phyloP scores from a whole-genome alignment of 2,888 invertebrate genomes.

The Leptodirus hochenwartii region DNA sequence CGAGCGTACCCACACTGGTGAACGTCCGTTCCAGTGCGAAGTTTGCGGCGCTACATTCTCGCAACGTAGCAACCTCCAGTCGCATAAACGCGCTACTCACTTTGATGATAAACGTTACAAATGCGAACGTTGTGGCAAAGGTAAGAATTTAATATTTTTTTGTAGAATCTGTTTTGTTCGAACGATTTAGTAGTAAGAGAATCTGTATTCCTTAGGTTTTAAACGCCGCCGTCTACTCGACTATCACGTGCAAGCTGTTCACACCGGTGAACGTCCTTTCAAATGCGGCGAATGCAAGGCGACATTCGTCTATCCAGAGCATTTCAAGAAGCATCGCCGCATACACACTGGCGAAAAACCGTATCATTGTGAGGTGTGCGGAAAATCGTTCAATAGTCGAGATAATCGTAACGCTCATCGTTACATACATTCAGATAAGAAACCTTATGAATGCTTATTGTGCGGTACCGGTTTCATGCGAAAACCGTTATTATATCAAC shows the following conservation, averaged over 20 bases:
- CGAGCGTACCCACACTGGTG: slow-evolving; percentile 63
- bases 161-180: too few relatives aligned
- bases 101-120: slow-evolving; percentile 55
- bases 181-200: too few relatives aligned
- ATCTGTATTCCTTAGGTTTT: too few relatives aligned
- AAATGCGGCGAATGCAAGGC: slow-evolving; percentile 56
- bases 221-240: slow-evolving; percentile 59
- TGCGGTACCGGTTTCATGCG: slow-evolving; percentile 74
- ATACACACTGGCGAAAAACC: slow-evolving; percentile 46
- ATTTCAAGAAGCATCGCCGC: slow-evolving; percentile 59
- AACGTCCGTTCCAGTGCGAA: slow-evolving; percentile 62
- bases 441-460: slow-evolving; percentile 66
- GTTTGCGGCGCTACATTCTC: slow-evolving; percentile 62
- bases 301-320: slow-evolving; percentile 67
- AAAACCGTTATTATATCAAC: slow-evolving; percentile 56
- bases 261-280: slow-evolving; percentile 62
- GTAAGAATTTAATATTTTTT: too few relatives aligned
- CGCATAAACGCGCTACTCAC: slow-evolving; percentile 63
- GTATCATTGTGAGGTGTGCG: slow-evolving; percentile 41
- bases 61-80: slow-evolving; percentile 65
- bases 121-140: slow-evolving; percentile 52
- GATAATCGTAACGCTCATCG: slow-evolving; percentile 74
- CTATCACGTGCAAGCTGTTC: slow-evolving; percentile 64
- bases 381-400: slow-evolving; percentile 65
- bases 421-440: slow-evolving; percentile 72